Base-by-base conservation (phyloP, 2,113 vertebrate genomes). In the Pseudolaguvia tuberculata region DNA sequence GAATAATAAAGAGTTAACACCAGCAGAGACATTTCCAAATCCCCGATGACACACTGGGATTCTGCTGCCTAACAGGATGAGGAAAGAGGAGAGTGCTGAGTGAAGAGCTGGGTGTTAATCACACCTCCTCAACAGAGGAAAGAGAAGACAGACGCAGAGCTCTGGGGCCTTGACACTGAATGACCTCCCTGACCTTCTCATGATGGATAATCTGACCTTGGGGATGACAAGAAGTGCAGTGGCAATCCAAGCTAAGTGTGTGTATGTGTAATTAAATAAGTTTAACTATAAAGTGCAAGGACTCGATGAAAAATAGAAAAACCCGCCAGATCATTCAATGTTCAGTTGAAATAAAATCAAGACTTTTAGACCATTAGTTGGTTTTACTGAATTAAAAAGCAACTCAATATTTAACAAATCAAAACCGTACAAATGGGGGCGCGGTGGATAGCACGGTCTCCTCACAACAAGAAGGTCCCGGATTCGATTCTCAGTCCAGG, bases 31-130 rank as follows among this genome's bases (percentile, higher is more conserved):
- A 39, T 25, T 67, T 29, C 45, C 15, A 12, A 67, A 48, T 66
- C 42, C 63, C 42, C 5, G 21, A 29, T 45, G 63, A 67, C 25
- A 10, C 23, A 11, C 11, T 1, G 17, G 2, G 6, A 50, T 47
- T 3, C 63, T 48, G 63, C 18, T 3, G 15, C 21, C 45, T 67
- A 29, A 50, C 45, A 67, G 63, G 63, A 67, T 50, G 42, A 67
- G 63, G 63, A 50, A 67, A 67, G 63, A 50, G 23, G 63, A 67
- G 11, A 20, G 68, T 25, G 68, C 23, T 70, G 68, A 70, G 68
- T 70, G 68, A 70, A 55, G 52, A 31, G 68, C n/a, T 56, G 68
- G 51, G 68, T 70, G 68, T 70, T 70, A 70, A 70, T 53, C 68
- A 4, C 2, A n/a, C n/a, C 68, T 70, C 55, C 15, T 50, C 50